phyloP scores from a whole-genome alignment of 37 sponge, comb jelly and placozoan genomes.

The Haliclona indistincta region DNA sequence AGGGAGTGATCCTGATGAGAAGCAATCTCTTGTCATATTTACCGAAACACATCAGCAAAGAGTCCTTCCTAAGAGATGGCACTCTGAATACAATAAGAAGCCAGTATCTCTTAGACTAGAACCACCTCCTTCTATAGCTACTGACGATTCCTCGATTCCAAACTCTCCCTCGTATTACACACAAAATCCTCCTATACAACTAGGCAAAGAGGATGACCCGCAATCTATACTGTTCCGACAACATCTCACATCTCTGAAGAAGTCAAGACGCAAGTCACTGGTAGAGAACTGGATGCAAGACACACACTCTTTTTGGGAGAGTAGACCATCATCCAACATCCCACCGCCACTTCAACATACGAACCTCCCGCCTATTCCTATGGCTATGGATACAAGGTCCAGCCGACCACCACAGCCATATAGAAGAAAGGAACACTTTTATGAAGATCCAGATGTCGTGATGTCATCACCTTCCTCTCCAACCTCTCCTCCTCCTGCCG shows the following conservation, averaged over 20 bases:
- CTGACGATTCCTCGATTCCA: constrained; percentile 1
- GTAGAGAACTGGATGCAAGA: constrained; percentile 2
- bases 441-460: constrained; percentile 6
- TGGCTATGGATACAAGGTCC: no score
- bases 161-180: constrained; percentile 8
- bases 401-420: no score
- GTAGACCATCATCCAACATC: neutral
- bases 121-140: neutral
- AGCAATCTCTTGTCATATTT: no score
- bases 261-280: neutral
- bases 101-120: neutral
- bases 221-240: no score
- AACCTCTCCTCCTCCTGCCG: no score
- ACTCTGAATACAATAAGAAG: no score
- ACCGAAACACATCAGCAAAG: no score
- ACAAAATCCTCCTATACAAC: neutral
- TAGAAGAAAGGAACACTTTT: neutral
- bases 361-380: neutral
- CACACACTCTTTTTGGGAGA: constrained; percentile 1
- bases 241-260: no score
- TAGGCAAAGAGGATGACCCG: neutral
- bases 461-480: no score
- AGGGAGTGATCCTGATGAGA: no score
- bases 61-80: no score
- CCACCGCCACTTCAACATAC: neutral